A percentile compares a stretch with the other conserved stretches of the same genome.
phyloP scores from a whole-genome alignment of 2,113 vertebrate species.

The Nasalis larvatus region DNA sequence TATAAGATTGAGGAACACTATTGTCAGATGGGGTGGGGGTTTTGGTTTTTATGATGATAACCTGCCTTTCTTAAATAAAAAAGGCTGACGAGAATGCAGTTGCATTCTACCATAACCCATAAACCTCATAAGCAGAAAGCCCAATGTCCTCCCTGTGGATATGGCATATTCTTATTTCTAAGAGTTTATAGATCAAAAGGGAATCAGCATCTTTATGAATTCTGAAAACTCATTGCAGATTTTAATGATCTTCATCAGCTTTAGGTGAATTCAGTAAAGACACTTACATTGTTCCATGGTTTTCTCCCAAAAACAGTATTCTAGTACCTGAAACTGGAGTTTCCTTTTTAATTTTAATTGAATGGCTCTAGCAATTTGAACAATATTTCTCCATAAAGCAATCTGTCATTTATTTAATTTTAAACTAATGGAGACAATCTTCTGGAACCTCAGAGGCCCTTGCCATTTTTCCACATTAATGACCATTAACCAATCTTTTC shows the following conservation, averaged over 20 bases:
- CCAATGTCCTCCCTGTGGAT: background rate
- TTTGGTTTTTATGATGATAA: constrained; percentile 7
- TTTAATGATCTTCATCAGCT: background rate
- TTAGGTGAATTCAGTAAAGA: background rate
- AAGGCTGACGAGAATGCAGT: background rate
- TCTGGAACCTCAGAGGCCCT: background rate
- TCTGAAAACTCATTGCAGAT: background rate
- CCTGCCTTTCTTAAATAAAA: background rate
- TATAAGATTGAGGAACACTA: background rate
- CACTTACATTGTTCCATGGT: background rate
- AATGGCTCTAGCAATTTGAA: background rate
- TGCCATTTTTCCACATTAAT: background rate
- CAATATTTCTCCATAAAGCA: background rate
- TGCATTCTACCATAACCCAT: background rate
- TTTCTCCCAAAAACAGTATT: background rate
- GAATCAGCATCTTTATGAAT: constrained; percentile 27
- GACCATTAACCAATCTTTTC: background rate
- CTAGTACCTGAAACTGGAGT: background rate
- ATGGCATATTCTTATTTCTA: background rate
- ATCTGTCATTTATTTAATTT: constrained; percentile 21
- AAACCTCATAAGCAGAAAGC: background rate
- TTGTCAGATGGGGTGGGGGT: background rate
- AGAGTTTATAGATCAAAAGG: background rate
- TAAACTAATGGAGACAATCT: background rate
- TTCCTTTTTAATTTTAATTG: background rate